Percentiles rank a stretch among this genome's conserved stretches.
phyloP scores from a whole-genome alignment of 2,113 vertebrate species.

The Spermophilus dauricus region DNA sequence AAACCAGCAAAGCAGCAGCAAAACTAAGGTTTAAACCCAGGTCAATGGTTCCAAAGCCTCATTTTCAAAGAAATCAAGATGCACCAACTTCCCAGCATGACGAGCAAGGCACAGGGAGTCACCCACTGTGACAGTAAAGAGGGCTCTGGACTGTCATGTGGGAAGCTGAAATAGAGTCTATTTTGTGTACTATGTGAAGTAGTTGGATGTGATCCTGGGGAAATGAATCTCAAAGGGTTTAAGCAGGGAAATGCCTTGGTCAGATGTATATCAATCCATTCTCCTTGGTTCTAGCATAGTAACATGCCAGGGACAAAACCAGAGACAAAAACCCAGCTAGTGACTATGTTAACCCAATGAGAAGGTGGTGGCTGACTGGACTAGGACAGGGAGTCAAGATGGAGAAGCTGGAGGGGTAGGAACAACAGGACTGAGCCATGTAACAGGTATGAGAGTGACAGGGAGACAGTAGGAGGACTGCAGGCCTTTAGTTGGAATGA shows the following conservation, averaged over 20 bases:
- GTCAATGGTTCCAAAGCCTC: neutral
- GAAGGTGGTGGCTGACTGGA: neutral
- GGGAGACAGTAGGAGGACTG: neutral
- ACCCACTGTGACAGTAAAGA: no score
- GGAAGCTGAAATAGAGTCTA: neutral
- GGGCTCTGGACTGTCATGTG: neutral
- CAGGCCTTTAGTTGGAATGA: neutral
- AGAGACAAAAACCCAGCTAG: neutral
- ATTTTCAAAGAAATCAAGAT: neutral
- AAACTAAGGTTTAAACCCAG: neutral
- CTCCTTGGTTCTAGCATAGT: neutral
- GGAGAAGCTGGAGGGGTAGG: neutral
- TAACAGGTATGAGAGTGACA: accelerated
- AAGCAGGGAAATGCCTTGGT: neutral
- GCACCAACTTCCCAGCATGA: neutral
- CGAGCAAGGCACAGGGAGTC: neutral
- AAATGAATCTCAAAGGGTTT: neutral
- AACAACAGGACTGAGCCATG: neutral
- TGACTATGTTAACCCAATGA: neutral
- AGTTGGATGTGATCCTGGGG: neutral
- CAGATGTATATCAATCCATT: neutral
- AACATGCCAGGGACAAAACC: neutral
- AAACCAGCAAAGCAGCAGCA: neutral
- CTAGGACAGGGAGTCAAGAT: neutral
- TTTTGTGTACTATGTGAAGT: neutral